phyloP scores from a whole-genome alignment of 2,888 invertebrate genomes.

The Aphrophora alni region DNA sequence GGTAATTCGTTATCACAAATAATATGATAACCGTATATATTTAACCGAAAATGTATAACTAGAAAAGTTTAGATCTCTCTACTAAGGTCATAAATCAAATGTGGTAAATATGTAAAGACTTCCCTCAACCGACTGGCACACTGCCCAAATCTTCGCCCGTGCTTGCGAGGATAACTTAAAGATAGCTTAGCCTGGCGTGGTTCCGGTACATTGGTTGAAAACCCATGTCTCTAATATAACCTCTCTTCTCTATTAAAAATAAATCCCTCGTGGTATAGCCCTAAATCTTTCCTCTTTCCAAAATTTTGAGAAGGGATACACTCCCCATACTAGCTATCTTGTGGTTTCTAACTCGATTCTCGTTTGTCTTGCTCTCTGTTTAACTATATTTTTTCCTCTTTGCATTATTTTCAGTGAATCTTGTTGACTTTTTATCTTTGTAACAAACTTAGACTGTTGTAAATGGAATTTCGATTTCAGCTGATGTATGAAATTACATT shows the following conservation, averaged over 20 bases:
- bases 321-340: background rate
- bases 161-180: background rate
- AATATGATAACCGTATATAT: no score
- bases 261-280: background rate
- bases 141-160: background rate
- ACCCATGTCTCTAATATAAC: background rate
- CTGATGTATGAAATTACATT: background rate
- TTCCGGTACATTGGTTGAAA: background rate
- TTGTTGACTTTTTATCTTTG: background rate
- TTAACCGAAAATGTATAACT: no score
- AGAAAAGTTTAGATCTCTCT: background rate
- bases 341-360: background rate
- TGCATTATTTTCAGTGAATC: background rate
- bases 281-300: background rate
- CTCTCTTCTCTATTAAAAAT: background rate
- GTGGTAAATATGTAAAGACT: background rate
- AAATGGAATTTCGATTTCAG: background rate
- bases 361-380: background rate
- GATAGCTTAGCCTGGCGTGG: background rate
- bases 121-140: background rate
- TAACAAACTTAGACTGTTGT: background rate
- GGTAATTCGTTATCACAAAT: no score
- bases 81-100: background rate
- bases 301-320: background rate
- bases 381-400: background rate